Base-by-base conservation (phyloP, 1,140 invertebrate genomes). In the Idris sp. region DNA sequence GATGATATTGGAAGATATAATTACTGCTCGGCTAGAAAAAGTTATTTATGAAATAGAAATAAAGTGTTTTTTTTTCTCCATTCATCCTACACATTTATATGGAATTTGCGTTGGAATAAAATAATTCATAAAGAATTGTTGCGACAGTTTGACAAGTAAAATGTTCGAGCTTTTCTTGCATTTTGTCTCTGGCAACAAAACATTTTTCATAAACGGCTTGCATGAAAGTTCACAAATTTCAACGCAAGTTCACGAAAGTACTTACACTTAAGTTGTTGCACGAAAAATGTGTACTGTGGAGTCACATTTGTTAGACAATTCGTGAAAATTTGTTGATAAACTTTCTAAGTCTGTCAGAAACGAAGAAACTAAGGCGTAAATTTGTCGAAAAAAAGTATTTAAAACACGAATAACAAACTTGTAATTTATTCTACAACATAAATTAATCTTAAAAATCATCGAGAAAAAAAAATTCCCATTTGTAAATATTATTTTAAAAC, bases 231-330 rank as follows among this genome's bases (percentile, higher is more conserved):
- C 11, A n/a, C 19, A 19, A 49, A 19, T 46, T 41, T 43, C 10
- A 33, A 22, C 22, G 9, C n/a, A 25, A 44, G 33, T 44, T 56
- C 10, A 31, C 31, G 8, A 44, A 54, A 65, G 15, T 51, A 16
- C 4, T 43, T 41, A 10, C 16, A 40, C 18, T 44, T 43, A 53
- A 35, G 18, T 64, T 68, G 49, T 14, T 8, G 43, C 26, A 41
- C 13, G 35, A 41, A 68, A 56, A 56, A 58, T 58, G 46, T 44
- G 43, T 8, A 8, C 28, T 5, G 10, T 16, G 33, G 35, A 51
- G 58, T 65, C 54, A 54, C 31, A 54, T 65, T 54, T 65, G 61
- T 38, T 38, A 65, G 48, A 54, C 33, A 25, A 49, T 68, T 46
- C 51, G 41, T n/a, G 16, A 30, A 33, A 53, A 53, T 33, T 51